A percentile compares a stretch with the other conserved stretches of the same genome.
phyloP scores from a whole-genome alignment of 2,797 vertebrate species.

The Psittacula echo region DNA sequence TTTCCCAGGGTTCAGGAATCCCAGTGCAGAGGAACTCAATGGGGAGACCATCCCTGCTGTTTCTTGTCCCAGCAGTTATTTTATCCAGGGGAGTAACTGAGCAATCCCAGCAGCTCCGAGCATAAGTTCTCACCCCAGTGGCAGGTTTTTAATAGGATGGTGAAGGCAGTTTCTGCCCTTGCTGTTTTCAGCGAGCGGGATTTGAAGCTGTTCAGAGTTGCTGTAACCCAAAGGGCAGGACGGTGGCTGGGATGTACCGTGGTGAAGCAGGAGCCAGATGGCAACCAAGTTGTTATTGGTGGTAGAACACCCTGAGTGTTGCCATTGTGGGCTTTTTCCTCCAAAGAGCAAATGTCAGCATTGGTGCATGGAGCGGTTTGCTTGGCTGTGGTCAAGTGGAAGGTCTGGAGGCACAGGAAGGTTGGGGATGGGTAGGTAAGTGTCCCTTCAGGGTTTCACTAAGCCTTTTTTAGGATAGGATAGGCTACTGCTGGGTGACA shows the following conservation, averaged over 20 bases:
- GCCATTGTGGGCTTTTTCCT: background rate
- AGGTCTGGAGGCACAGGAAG: background rate
- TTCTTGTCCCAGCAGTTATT: background rate
- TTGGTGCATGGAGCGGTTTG: background rate
- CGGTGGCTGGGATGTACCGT: background rate
- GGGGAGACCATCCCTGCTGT: background rate
- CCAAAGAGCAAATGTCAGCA: background rate
- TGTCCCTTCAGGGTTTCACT: background rate
- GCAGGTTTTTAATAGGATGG: background rate
- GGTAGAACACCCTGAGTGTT: background rate
- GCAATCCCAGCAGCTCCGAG: background rate
- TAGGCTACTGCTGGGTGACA: background rate
- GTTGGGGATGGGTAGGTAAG: background rate
- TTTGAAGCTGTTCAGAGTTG: background rate
- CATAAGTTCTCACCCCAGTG: accelerated
- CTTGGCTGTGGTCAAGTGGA: background rate
- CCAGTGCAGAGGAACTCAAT: background rate
- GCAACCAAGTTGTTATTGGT: background rate
- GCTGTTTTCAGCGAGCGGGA: background rate
- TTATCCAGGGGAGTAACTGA: background rate
- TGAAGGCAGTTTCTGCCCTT: background rate
- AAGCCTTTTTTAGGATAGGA: background rate
- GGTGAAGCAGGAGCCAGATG: background rate
- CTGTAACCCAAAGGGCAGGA: background rate
- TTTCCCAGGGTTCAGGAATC: background rate